A percentile compares a stretch with the other conserved stretches of the same genome.
phyloP scores from a whole-genome alignment of 2,888 invertebrate species.

The Campaea margaritaria region DNA sequence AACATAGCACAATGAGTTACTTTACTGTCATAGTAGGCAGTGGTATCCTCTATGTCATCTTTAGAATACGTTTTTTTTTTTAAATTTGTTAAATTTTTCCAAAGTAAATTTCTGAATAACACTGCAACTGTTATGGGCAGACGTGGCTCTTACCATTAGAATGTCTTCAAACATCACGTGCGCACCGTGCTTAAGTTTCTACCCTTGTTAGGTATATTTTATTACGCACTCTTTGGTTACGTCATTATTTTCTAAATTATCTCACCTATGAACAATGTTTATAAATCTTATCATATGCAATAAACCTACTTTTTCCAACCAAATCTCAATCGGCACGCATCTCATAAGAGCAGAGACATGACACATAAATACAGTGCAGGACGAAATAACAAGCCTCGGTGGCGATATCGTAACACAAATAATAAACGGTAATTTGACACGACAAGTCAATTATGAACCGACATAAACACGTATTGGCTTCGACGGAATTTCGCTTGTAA shows the following conservation, averaged over 20 bases:
- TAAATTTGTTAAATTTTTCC: too few species aligned
- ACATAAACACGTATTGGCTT: constrained; percentile 76
- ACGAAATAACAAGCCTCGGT: constrained; percentile 71
- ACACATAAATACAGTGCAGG: constrained; percentile 69
- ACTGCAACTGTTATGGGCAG: too few species aligned
- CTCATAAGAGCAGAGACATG: constrained; percentile 35
- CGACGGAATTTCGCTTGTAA: constrained; percentile 70
- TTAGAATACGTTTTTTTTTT: too few species aligned
- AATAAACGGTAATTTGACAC: constrained; percentile 83
- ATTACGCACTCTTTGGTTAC: neutral
- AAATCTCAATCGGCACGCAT: constrained; percentile 8
- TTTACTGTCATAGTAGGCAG: too few species aligned
- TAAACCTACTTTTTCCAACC: constrained; percentile 4
- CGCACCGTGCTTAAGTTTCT: too few species aligned
- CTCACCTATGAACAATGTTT: neutral
- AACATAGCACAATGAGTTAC: too few species aligned
- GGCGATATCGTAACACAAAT: constrained; percentile 77
- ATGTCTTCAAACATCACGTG: too few species aligned
- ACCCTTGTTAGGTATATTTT: too few species aligned
- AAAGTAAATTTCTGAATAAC: too few species aligned
- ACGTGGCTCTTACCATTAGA: too few species aligned
- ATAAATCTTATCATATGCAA: neutral
- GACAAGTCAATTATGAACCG: constrained; percentile 81
- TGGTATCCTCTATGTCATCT: too few species aligned
- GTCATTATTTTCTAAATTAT: neutral